phyloP scores from a whole-genome alignment of 64 coral and sea anemone species.

The Stichodactyla mertensii region DNA sequence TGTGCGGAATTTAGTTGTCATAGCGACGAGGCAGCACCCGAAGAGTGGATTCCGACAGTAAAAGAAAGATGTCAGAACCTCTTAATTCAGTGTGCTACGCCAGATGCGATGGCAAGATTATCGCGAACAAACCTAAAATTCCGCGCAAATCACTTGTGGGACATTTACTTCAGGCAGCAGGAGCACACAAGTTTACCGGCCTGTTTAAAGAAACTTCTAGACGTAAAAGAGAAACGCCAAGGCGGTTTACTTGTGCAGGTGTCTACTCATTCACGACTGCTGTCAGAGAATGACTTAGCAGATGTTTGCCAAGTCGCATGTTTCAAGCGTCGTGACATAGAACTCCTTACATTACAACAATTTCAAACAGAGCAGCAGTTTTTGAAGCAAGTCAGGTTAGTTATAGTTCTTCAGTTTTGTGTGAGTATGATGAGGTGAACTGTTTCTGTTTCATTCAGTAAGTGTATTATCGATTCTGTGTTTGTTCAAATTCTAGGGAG shows the following conservation, averaged over 20 bases:
- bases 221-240: neutral
- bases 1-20: conserved; percentile 38
- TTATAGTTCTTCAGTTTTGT: too few relatives aligned
- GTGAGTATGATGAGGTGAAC: neutral
- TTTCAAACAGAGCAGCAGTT: conserved; percentile 90
- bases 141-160: conserved; percentile 37
- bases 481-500: conserved; percentile 19
- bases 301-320: conserved; percentile 36
- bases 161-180: conserved; percentile 51
- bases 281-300: conserved; percentile 67
- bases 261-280: conserved; percentile 72
- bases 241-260: conserved; percentile 68
- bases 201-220: conserved; percentile 32
- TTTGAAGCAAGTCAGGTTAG: conserved; percentile 56
- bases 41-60: neutral
- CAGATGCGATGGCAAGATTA: conserved; percentile 73
- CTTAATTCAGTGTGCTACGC: conserved; percentile 64
- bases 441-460: neutral
- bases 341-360: conserved; percentile 59
- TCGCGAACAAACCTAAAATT: conserved; percentile 12
- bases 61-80: conserved; percentile 37
- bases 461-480: neutral
- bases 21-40: neutral
- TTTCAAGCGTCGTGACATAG: conserved; percentile 12
- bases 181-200: conserved; percentile 57